Evolutionary conservation across 2,113 vertebrate genomes (phyloP).

Genomic region (Trogon surrucura): DNA sequence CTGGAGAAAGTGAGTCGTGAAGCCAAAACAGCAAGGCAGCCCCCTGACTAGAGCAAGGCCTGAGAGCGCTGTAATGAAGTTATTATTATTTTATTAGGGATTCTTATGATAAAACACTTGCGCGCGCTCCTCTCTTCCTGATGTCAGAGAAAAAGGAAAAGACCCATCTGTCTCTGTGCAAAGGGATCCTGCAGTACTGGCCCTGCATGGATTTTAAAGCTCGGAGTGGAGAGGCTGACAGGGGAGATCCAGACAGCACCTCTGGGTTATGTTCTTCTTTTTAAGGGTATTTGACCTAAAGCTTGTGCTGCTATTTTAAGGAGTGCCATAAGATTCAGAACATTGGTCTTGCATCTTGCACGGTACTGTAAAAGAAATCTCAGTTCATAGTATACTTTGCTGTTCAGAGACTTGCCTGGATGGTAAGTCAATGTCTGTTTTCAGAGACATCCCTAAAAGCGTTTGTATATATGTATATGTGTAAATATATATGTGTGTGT

Average conservation of each 20-base stretch:
- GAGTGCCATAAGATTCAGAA: background rate
- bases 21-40: constrained; percentile 22
- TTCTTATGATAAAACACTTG: constrained; percentile 33
- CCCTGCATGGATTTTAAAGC: background rate
- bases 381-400: background rate
- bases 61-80: constrained; percentile 57
- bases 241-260: background rate
- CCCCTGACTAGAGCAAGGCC: constrained; percentile 25
- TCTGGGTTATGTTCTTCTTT: background rate
- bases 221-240: background rate
- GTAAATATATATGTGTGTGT: background rate
- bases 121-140: background rate
- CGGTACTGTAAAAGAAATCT: background rate
- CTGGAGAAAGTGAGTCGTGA: constrained; percentile 4
- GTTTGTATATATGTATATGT: background rate
- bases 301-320: background rate
- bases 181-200: background rate
- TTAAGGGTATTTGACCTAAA: background rate
- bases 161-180: background rate
- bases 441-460: background rate
- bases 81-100: constrained; percentile 72
- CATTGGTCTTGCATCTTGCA: background rate
- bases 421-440: background rate
- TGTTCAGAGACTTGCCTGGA: background rate
- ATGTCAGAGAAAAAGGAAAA: constrained; percentile 1